A percentile compares a stretch with the other conserved stretches of the same genome.
phyloP scores from a whole-genome alignment of 2,797 vertebrate species.

The Chrysocyon brachyurus region DNA sequence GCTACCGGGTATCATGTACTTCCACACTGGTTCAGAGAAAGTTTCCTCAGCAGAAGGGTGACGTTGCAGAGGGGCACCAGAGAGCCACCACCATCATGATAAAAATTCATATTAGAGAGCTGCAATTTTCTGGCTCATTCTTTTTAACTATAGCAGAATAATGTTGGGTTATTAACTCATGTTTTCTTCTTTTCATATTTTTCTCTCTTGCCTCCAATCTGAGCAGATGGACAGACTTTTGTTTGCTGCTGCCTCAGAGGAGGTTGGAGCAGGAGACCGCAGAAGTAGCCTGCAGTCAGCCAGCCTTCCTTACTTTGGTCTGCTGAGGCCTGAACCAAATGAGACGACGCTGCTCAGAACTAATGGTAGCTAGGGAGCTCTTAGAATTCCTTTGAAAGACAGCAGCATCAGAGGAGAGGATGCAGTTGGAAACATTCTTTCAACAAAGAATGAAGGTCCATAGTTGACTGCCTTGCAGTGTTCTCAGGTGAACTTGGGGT shows the following conservation, averaged over 20 bases:
- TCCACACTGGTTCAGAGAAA: background rate
- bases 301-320: background rate
- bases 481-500: background rate
- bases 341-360: background rate
- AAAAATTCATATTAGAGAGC: background rate
- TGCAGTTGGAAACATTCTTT: background rate
- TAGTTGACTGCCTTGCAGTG: background rate
- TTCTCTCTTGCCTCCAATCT: background rate
- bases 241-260: background rate
- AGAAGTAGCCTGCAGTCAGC: background rate
- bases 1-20: background rate
- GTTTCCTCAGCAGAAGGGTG: background rate
- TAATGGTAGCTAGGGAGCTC: background rate
- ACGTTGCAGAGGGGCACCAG: background rate
- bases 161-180: background rate
- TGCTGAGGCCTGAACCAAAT: background rate
- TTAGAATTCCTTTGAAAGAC: background rate
- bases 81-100: background rate
- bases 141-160: background rate
- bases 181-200: background rate
- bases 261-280: background rate
- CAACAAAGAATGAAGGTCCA: background rate
- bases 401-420: background rate
- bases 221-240: background rate
- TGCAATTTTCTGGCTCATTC: background rate